Conservation (phyloP, 2,797 vertebrate species). For the Lemur catta region DNA sequence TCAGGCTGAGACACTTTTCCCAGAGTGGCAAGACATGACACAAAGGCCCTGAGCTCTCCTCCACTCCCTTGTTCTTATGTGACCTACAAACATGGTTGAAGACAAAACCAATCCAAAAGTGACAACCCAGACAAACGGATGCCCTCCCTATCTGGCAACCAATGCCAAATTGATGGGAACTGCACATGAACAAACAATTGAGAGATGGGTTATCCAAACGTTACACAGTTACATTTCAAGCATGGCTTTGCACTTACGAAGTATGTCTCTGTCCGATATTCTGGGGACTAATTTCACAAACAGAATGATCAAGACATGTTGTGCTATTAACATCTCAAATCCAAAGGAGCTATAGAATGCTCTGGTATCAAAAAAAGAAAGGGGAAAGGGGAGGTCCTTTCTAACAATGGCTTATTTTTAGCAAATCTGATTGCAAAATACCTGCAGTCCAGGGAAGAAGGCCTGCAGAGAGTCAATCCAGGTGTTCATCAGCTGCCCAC, state of each 20-base stretch:
- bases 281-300: not conserved
- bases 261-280: not conserved
- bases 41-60: not conserved
- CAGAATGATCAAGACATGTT: not conserved
- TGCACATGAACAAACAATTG: not conserved
- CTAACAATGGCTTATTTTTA: not conserved
- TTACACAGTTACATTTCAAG: too few relatives aligned
- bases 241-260: not conserved
- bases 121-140: not conserved
- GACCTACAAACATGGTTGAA: not conserved
- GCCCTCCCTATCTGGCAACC: not conserved
- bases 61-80: not conserved
- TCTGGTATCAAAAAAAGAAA: not conserved
- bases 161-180: not conserved
- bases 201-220: not conserved
- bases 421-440: constrained; percentile 60
- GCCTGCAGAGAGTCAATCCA: constrained; percentile 99
- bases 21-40: not conserved
- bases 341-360: not conserved
- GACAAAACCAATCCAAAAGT: not conserved
- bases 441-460: constrained; percentile 99
- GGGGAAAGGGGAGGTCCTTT: rapidly evolving
- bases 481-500: constrained; percentile 98
- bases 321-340: not conserved
- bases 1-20: not conserved